phyloP scores from a whole-genome alignment of 2,113 vertebrate genomes.

The Vidua macroura region DNA sequence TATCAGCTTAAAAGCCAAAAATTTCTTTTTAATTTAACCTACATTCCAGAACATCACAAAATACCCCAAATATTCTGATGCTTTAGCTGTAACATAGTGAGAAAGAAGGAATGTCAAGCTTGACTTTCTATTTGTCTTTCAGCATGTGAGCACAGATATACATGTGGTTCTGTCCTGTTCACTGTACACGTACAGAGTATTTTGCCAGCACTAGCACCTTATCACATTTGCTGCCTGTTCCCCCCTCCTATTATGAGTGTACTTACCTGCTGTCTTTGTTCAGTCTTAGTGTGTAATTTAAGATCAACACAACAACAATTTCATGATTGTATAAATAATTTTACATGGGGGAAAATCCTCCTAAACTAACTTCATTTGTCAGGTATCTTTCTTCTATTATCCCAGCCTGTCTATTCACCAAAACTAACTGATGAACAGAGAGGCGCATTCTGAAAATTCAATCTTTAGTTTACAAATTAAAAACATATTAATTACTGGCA shows the following conservation, averaged over 20 bases:
- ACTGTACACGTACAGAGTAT: background rate
- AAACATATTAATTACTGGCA: background rate
- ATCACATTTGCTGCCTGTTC: background rate
- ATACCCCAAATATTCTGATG: background rate
- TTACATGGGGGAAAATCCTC: background rate
- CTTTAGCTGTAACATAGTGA: background rate
- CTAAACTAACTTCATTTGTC: background rate
- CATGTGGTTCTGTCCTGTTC: background rate
- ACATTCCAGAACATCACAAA: background rate
- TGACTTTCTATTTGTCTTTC: background rate
- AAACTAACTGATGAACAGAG: background rate
- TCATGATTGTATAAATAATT: background rate
- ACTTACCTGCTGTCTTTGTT: constrained; percentile 44
- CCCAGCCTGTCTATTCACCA: background rate
- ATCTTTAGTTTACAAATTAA: constrained; percentile 49
- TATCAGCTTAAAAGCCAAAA: background rate
- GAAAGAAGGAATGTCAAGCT: background rate
- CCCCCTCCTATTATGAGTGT: background rate
- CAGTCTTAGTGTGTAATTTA: background rate
- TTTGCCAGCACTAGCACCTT: background rate
- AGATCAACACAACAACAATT: background rate
- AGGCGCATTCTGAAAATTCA: background rate
- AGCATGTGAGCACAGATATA: background rate
- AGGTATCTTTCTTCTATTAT: background rate
- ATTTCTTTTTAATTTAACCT: background rate